Percentiles rank a stretch among this genome's conserved stretches.
These are phyloP conservation scores for Gasterosteus nipponicus DNA, from an alignment of 2,113 vertebrate species.

Conservation along the genomic window DNA sequence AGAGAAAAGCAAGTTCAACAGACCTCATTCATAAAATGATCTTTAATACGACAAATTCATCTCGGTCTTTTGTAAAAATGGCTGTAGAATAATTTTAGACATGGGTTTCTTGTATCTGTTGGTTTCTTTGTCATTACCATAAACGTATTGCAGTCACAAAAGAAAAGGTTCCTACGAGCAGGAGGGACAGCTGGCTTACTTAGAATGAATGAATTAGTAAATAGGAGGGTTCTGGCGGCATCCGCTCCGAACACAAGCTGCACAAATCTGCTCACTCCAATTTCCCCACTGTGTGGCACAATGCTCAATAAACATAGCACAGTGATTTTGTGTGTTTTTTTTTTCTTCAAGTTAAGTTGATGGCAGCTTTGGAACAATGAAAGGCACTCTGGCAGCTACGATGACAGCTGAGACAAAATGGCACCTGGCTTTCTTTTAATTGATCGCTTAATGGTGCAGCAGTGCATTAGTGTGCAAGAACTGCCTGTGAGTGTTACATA, in stretches of 20 bases:
- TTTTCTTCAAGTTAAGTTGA: slow-evolving; percentile 29
- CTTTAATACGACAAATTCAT: background rate
- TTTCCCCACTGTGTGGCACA: background rate
- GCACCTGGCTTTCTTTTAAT: background rate
- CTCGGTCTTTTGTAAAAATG: background rate
- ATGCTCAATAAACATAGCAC: background rate
- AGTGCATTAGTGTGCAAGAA: background rate
- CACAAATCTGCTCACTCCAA: slow-evolving; percentile 41
- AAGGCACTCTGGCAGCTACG: background rate
- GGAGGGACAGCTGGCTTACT: slow-evolving; percentile 44
- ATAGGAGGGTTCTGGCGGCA: slow-evolving; percentile 33
- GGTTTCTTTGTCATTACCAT: slow-evolving; percentile 7
- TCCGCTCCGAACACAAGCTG: slow-evolving; percentile 22
- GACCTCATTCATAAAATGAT: background rate
- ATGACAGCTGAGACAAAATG: slow-evolving; percentile 33
- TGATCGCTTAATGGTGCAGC: slow-evolving; percentile 17
- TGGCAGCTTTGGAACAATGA: slow-evolving; percentile 16
- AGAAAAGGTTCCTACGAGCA: slow-evolving; percentile 3
- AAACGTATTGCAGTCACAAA: slow-evolving; percentile 6
- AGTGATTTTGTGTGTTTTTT: slow-evolving; percentile 25
- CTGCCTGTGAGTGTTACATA: background rate
- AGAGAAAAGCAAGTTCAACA: slow-evolving; percentile 10
- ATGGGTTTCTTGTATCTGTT: background rate
- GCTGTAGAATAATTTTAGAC: background rate
- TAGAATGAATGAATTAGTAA: slow-evolving; percentile 44